phyloP scores from a whole-genome alignment of 2,797 vertebrate species.

The Galago senegalensis region DNA sequence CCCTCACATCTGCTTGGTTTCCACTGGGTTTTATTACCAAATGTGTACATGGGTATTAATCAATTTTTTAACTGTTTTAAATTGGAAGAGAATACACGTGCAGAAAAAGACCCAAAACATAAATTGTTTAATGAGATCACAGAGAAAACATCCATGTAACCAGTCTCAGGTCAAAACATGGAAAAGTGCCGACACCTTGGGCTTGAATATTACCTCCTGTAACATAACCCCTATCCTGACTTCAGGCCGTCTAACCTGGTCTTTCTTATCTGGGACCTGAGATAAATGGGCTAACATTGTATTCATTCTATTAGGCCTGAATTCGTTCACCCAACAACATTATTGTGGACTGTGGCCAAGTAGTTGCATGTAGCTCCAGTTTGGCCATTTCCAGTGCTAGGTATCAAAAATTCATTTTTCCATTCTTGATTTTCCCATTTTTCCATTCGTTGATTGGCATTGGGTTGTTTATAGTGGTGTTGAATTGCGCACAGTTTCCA shows the following conservation, averaged over 20 bases:
- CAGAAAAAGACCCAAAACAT: constrained; percentile 10
- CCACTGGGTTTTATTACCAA: too few relatives aligned
- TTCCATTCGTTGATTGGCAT: neutral
- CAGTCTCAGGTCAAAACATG: neutral
- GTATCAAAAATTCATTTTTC: neutral
- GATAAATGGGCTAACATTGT: neutral
- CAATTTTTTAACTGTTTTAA: neutral
- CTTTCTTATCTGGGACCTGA: neutral
- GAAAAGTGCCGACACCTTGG: neutral
- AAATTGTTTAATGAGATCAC: neutral
- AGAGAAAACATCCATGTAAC: neutral
- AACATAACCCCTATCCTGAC: neutral
- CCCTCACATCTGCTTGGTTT: too few relatives aligned
- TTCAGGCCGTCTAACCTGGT: neutral
- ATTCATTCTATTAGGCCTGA: neutral
- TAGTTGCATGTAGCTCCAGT: rapidly evolving
- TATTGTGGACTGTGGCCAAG: neutral
- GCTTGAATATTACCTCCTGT: neutral
- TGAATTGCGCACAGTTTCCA: too few relatives aligned
- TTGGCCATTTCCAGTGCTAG: neutral
- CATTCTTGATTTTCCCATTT: neutral
- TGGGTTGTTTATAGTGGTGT: neutral
- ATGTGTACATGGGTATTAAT: too few relatives aligned
- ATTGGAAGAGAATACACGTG: neutral
- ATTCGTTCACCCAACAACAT: neutral